Conservation (phyloP, 2,797 vertebrate genomes). For the Gallinago nigripennis region DNA sequence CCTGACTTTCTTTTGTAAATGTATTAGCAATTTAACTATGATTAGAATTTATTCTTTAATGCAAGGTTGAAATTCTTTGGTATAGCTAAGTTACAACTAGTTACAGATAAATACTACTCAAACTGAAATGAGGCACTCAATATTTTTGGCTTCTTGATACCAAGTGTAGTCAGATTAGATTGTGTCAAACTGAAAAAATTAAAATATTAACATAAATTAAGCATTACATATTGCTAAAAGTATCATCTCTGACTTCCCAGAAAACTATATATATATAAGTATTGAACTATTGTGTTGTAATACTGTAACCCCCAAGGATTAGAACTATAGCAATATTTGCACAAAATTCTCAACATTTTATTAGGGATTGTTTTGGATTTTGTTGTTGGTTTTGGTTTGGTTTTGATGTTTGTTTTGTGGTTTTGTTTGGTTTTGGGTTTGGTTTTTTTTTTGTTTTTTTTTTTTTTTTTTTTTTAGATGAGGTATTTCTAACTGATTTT, state of each 20-base stretch:
- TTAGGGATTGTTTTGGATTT: not conserved
- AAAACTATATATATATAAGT: not conserved
- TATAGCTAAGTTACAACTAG: not conserved
- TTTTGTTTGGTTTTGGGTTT: too few species aligned
- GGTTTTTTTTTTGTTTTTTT: too few species aligned
- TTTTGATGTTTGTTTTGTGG: too few species aligned
- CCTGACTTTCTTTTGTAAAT: not conserved
- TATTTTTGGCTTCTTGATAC: not conserved
- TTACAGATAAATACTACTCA: not conserved
- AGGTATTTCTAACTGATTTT: not conserved
- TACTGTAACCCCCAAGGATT: not conserved
- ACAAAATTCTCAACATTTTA: not conserved
- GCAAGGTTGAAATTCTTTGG: not conserved
- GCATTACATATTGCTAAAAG: not conserved
- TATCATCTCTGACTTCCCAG: not conserved
- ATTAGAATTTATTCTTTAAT: not conserved
- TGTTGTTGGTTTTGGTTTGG: too few species aligned
- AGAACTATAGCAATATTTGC: not conserved
- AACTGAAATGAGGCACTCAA: not conserved
- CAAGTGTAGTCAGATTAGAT: not conserved
- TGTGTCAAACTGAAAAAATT: not conserved
- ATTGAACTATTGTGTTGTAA: not conserved
- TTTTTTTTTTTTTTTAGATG: not conserved
- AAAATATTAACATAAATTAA: not conserved
- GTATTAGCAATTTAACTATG: not conserved